A percentile compares a stretch with the other conserved stretches of the same genome.
Evolutionary conservation across 2,113 vertebrate genomes (phyloP).

Genomic region (Myrmecobius fasciatus): DNA sequence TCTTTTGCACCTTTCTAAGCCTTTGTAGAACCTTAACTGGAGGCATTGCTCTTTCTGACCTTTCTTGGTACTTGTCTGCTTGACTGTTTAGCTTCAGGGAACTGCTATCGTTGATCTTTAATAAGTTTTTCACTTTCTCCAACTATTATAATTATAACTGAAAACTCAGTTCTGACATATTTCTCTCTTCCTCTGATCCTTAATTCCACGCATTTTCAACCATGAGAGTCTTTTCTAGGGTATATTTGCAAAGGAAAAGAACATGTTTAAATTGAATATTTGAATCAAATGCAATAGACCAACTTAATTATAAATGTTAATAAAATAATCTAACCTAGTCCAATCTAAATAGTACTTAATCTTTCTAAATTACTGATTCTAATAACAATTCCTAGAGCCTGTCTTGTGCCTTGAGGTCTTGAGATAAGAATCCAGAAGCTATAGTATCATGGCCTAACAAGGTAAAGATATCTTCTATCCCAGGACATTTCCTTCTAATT

Average conservation of each 20-base stretch:
- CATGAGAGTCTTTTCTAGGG: not conserved
- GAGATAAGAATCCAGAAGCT: not conserved
- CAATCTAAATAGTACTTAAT: not conserved
- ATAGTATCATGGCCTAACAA: not conserved
- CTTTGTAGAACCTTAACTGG: not conserved
- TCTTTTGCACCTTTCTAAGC: not conserved
- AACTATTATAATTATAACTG: not conserved
- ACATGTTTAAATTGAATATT: not conserved
- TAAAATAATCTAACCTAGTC: not conserved
- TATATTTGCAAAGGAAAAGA: not conserved
- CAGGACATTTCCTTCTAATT: not conserved
- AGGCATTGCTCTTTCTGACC: not conserved
- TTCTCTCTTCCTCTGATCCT: not conserved
- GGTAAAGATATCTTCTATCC: not conserved
- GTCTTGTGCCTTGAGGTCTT: not conserved
- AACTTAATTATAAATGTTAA: not conserved
- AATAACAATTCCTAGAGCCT: not conserved
- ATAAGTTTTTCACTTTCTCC: not conserved
- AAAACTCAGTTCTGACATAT: not conserved
- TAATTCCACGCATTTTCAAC: not conserved
- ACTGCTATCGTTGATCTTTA: not conserved
- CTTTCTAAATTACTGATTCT: not conserved
- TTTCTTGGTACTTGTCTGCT: not conserved
- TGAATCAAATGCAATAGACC: not conserved
- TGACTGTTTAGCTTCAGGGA: not conserved